Evolutionary conservation across 92 coral and sea anemone species (phyloP), one percentile per base, ranked within the genome.

Genomic region (Paragorgia papillata): DNA sequence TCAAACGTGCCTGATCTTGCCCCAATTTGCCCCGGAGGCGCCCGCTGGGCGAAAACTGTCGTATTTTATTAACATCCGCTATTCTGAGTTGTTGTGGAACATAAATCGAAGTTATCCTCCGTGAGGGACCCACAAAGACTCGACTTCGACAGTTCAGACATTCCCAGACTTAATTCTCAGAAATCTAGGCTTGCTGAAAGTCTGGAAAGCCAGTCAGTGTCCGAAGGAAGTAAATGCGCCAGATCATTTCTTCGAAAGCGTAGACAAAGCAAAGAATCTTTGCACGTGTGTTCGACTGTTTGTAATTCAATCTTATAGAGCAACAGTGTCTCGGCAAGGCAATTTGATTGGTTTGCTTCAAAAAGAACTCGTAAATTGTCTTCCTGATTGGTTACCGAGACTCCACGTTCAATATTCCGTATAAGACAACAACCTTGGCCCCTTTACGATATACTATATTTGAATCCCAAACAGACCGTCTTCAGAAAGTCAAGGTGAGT

Each of bases 341-440:
- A 44, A 27, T 68, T 19, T 68, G 75, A 68, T 68, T 68, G 75
- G 75, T 46, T 49, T 68, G 50, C 9, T 53, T 43, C 8, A 26
- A 27, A 24, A 33, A 44, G 75, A 68, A 68, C 19, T 33, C 59
- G 28, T 29, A 10, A 44, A 68, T 68, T 44, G 41, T 22, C 14
- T 5, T 43, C 35, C 39, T 68, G 29, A 68, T 68, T 68, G 75
- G 75, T 57, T 43, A 33, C 24, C 13, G 44, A 46, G 12, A 25
- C 41, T 20, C 58, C 10, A 64, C 18, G 59, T 21, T 27, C 75
- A 44, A 4, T 46, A 6, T 46, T 24, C 32, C 58, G 28, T 0
- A 21, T 30, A 62, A n/a, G 43, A 62, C 30, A 18, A 1, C 7
- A 7, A 28, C 22, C 2, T 37, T 21, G 7, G 20, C 53, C 15